Conservation (phyloP, 1,140 invertebrate genomes). For the Diplogasteroides magnus region DNA sequence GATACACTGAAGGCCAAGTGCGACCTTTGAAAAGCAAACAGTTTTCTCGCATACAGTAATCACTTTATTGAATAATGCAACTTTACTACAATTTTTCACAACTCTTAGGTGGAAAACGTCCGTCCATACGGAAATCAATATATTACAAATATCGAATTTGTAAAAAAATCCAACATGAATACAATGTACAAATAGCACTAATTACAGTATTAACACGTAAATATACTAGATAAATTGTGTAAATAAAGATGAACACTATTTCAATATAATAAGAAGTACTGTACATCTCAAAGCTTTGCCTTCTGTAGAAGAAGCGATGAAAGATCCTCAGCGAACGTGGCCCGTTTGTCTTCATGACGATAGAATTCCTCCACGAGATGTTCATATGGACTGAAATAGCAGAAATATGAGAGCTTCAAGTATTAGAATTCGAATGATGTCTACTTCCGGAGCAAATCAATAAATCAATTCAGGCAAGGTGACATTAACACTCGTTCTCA, state of each 20-base stretch:
- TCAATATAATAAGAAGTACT: too few species aligned
- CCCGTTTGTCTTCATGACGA: slow-evolving; percentile 4
- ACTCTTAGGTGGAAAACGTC: slow-evolving; percentile 1
- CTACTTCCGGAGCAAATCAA: not conserved
- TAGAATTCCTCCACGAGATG: slow-evolving; percentile 23
- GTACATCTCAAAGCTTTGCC: too few species aligned
- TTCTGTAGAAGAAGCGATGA: slow-evolving; percentile 15
- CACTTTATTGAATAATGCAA: too few species aligned
- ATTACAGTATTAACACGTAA: too few species aligned
- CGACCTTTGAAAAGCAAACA: too few species aligned
- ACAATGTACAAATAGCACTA: too few species aligned
- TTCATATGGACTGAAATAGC: slow-evolving; percentile 18
- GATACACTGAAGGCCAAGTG: too few species aligned
- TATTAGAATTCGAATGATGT: not conserved
- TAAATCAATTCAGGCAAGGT: too few species aligned
- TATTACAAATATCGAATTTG: slow-evolving; percentile 4
- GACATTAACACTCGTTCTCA: not conserved
- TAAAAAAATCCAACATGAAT: not conserved
- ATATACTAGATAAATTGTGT: too few species aligned
- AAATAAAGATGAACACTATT: too few species aligned
- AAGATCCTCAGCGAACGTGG: slow-evolving; percentile 17
- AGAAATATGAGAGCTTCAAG: not conserved
- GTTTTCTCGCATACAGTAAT: too few species aligned
- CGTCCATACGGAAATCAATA: not conserved
- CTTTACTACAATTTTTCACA: not conserved